Evolutionary conservation across 2,888 invertebrate species (phyloP).

Genomic region (Tholera decimalis): DNA sequence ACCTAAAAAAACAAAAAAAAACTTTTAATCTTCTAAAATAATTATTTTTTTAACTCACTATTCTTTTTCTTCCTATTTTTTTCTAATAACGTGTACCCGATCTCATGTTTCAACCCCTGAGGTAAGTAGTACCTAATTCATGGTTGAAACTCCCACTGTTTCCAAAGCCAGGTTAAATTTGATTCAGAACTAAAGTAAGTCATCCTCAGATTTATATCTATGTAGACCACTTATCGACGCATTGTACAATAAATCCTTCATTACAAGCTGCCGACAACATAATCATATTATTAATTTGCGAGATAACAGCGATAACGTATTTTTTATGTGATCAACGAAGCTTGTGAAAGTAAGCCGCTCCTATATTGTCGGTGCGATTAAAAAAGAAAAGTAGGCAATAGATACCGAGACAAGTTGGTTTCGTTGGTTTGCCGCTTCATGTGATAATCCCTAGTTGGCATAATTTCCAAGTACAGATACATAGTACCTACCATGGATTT

Average conservation of each 20-base stretch:
- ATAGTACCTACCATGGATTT: too few species aligned
- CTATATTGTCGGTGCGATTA: background rate
- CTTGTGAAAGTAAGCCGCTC: conserved; percentile 18
- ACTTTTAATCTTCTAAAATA: too few species aligned
- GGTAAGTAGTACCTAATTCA: background rate
- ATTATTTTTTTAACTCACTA: too few species aligned
- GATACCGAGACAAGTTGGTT: too few species aligned
- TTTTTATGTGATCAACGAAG: conserved; percentile 34
- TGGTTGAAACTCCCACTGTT: conserved; percentile 1
- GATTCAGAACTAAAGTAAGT: background rate
- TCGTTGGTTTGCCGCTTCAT: too few species aligned
- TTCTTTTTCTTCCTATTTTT: background rate
- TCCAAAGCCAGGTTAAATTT: conserved; percentile 7
- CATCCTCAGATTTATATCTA: conserved; percentile 14
- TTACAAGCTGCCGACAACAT: conserved; percentile 33
- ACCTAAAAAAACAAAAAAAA: too few species aligned
- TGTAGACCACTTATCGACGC: conserved; percentile 25
- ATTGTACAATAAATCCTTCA: conserved; percentile 41
- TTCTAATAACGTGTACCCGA: background rate
- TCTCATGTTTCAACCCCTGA: too few species aligned
- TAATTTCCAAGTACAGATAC: too few species aligned
- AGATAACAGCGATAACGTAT: conserved; percentile 29
- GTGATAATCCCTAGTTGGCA: too few species aligned
- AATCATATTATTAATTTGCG: conserved; percentile 20
- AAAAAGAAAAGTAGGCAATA: background rate